Percentiles rank a stretch among this genome's conserved stretches.
phyloP scores from a whole-genome alignment of 2,888 invertebrate genomes.

The Norana najaformis region DNA sequence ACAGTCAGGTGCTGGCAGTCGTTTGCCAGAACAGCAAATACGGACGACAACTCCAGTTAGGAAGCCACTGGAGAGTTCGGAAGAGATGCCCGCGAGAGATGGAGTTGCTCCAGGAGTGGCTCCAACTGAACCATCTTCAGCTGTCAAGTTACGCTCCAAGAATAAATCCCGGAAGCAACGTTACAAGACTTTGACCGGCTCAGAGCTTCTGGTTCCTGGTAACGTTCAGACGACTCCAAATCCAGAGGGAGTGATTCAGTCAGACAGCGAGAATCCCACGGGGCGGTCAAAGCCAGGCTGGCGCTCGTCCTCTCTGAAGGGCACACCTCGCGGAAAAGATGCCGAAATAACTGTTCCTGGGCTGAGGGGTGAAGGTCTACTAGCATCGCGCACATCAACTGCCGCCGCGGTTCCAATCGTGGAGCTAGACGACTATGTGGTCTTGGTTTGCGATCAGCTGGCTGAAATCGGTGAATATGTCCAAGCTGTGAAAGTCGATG shows the following conservation, averaged over 20 bases:
- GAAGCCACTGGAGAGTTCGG: not conserved
- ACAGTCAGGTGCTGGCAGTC: not conserved
- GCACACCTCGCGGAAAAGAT: not conserved
- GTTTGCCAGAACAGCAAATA: too few relatives aligned
- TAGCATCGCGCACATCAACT: not conserved
- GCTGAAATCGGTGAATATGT: not conserved
- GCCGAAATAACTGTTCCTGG: not conserved
- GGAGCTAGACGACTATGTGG: not conserved
- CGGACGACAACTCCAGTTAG: not conserved
- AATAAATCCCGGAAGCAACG: not conserved
- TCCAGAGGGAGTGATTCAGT: not conserved
- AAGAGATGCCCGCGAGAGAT: not conserved
- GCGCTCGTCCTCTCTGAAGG: slow-evolving; percentile 10
- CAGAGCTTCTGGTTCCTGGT: not conserved
- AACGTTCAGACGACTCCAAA: not conserved
- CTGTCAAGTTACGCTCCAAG: not conserved
- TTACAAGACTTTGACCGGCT: not conserved
- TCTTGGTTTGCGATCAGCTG: not conserved
- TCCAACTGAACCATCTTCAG: not conserved
- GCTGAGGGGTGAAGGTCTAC: too few relatives aligned
- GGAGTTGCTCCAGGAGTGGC: not conserved
- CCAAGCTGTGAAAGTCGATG: slow-evolving; percentile 9
- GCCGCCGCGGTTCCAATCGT: not conserved
- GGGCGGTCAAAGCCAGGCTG: not conserved
- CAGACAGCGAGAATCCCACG: not conserved